Evolutionary conservation across 2,113 vertebrate genomes (phyloP).

Genomic region (Gymnocephalus cernua): DNA sequence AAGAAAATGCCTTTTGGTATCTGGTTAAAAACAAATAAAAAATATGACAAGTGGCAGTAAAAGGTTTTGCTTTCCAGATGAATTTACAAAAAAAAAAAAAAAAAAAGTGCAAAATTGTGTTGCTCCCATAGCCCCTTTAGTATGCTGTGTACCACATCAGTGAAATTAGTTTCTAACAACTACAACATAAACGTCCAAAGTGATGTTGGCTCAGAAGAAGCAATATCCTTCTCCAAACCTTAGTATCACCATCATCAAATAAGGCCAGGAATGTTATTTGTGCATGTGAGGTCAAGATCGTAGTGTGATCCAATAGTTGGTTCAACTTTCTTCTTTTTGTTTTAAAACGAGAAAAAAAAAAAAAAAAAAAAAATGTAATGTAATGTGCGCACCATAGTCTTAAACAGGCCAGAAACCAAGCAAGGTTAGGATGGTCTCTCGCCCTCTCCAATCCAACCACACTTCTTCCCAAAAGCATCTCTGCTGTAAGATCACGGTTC

Average conservation of each 20-base stretch:
- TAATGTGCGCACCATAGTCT: conserved; percentile 67
- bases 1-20: conserved; percentile 73
- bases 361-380: too few species aligned
- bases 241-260: conserved; percentile 58
- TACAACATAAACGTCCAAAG: conserved; percentile 19
- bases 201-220: conserved; percentile 63
- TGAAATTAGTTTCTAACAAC: conserved; percentile 60
- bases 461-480: conserved; percentile 54
- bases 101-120: conserved; percentile 77
- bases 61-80: conserved; percentile 44
- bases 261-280: conserved; percentile 75
- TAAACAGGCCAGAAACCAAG: conserved; percentile 71
- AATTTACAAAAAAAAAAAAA: conserved; percentile 37
- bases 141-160: conserved; percentile 69
- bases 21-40: conserved; percentile 77
- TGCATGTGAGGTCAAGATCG: conserved; percentile 76
- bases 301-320: conserved; percentile 79
- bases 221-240: conserved; percentile 35
- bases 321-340: conserved; percentile 28
- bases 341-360: not conserved
- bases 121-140: conserved; percentile 61
- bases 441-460: conserved; percentile 46
- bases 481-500: conserved; percentile 46
- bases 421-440: conserved; percentile 62
- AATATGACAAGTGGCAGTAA: conserved; percentile 67